phyloP scores from a whole-genome alignment of 2,888 invertebrate genomes.

The Drosophila seclusa region DNA sequence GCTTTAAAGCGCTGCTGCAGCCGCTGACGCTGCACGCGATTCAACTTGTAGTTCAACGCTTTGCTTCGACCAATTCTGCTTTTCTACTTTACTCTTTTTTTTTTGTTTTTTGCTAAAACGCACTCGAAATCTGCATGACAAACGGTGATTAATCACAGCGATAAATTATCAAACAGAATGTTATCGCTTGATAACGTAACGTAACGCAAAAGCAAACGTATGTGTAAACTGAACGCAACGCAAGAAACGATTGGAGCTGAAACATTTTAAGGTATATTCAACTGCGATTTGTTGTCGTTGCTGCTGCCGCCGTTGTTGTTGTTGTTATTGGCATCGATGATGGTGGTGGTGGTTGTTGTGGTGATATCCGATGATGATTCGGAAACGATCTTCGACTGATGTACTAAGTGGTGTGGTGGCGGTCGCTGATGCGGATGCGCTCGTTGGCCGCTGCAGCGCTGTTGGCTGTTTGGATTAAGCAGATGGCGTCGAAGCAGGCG shows the following conservation, averaged over 20 bases:
- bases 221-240: slow-evolving; percentile 14
- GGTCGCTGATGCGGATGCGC: slow-evolving; percentile 49
- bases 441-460: slow-evolving; percentile 43
- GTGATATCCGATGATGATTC: slow-evolving; percentile 19
- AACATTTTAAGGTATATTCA: slow-evolving; percentile 19
- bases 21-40: slow-evolving; percentile 55
- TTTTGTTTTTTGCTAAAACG: slow-evolving; percentile 15
- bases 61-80: slow-evolving; percentile 60
- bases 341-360: slow-evolving; percentile 9
- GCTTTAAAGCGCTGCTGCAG: slow-evolving; percentile 52
- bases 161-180: slow-evolving; percentile 2
- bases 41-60: slow-evolving; percentile 73
- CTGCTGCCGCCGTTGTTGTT: not conserved
- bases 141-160: slow-evolving; percentile 15
- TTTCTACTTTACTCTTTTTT: slow-evolving; percentile 8
- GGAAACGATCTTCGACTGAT: slow-evolving; percentile 41
- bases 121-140: slow-evolving; percentile 16
- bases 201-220: slow-evolving; percentile 8
- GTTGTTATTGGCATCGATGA: slow-evolving; percentile 34
- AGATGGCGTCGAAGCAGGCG: slow-evolving; percentile 80
- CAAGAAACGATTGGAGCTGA: slow-evolving; percentile 32
- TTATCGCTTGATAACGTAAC: slow-evolving; percentile 8
- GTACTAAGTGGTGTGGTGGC: slow-evolving; percentile 40
- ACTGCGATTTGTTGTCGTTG: slow-evolving; percentile 15
- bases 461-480: slow-evolving; percentile 67